Percentiles rank a stretch among this genome's conserved stretches.
These are phyloP conservation scores for Physeter macrocephalus DNA, from an alignment of 2,113 vertebrate genomes.

Conservation along the genomic window DNA sequence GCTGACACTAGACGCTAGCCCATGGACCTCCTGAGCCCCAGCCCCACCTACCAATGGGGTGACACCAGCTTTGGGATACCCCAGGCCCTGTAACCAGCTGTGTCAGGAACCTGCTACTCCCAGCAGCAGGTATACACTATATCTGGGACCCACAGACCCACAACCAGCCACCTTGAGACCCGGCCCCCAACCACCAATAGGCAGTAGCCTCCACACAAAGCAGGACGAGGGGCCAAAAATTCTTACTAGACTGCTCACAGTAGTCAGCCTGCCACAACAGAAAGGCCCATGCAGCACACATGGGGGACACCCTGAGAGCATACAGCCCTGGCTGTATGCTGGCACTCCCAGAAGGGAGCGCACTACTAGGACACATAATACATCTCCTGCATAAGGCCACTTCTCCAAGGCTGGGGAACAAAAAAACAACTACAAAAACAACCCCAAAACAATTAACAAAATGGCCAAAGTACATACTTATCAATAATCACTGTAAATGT, in stretches of 20 bases:
- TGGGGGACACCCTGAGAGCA: neutral
- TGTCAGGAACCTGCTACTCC: neutral
- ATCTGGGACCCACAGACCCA: neutral
- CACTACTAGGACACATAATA: neutral
- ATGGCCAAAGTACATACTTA: neutral
- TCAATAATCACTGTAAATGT: neutral
- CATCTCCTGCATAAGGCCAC: neutral
- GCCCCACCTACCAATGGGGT: neutral
- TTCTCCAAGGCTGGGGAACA: neutral
- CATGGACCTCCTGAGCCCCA: neutral
- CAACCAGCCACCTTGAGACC: neutral
- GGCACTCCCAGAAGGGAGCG: neutral
- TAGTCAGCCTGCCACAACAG: neutral
- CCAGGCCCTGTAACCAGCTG: neutral
- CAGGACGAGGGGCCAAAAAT: neutral
- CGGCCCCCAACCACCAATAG: neutral
- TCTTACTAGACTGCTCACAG: neutral
- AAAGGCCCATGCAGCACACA: neutral
- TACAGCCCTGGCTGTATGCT: neutral
- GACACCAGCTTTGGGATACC: neutral
- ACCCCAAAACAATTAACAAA: neutral
- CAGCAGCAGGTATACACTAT: neutral
- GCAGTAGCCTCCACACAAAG: neutral
- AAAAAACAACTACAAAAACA: neutral
- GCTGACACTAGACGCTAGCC: neutral